Evolutionary conservation across 2,797 vertebrate species (phyloP), one percentile per base, ranked within the genome.

Genomic region (Telmatherina bonti): DNA sequence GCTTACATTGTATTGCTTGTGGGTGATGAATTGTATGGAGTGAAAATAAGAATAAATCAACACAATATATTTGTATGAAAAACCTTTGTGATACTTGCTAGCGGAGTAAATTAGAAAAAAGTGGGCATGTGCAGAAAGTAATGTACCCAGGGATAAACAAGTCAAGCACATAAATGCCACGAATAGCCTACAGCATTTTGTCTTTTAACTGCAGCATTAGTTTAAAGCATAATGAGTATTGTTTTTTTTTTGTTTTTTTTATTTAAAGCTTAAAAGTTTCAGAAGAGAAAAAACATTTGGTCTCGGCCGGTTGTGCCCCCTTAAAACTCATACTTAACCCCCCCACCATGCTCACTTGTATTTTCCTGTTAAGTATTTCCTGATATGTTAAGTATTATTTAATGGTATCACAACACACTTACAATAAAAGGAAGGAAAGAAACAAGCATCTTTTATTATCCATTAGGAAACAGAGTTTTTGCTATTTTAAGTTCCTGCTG

Each of bases 51-150:
- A 85, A 75, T 83, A 82, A 87, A 81, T 84, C 83, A 79, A 88
- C 78, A 81, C 43, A 47, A 22, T 47, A 78, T 83, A 78, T 86
- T 84, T 80, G 69, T 85, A 79, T 67, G 65, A 79, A 85, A 72
- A 64, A 86, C 77, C 76, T 87, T 89, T 90, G 83, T 91, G 81
- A 86, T 87, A 78, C 68, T 83, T 77, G 84, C 82, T 81, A 82
- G 74, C 81, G 67, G 66, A 62, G 51, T 45, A 62, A 76, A 72
- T 70, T 68, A 65, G 60, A 51, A 73, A 20, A 78, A 70, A 36
- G 24, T 43, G 51, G n/a, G n/a, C 62, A 47, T 16, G 65, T 65
- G 29, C 27, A 26, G 38, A 49, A 61, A 31, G 22, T 8, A 10
- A 7, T 71, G 36, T 67, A 68, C 70, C 45, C 78, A 77, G 64